Evolutionary conservation across 2,797 vertebrate species (phyloP), one percentile per base, ranked within the genome.

Genomic region (Eurystomus glaucurus): DNA sequence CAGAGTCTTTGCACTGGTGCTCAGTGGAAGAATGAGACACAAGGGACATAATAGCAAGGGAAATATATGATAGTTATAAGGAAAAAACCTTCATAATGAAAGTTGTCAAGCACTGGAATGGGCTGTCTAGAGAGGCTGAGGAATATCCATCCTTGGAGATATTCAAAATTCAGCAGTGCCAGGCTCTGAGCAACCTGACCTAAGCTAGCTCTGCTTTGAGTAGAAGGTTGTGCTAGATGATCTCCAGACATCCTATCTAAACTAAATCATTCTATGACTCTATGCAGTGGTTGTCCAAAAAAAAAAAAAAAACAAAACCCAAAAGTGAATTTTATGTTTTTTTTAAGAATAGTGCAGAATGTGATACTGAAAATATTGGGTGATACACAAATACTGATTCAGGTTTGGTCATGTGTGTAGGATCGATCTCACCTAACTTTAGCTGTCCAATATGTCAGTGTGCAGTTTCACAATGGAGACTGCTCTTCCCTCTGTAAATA

Each of bases 401-500:
- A 78, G 35, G 46, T 61, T 71, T 62, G 64, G 55, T 93, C 50
- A 45, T 54, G 41, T 72, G 66, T 61, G 58, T 77, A 87, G 55
- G 74, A 94, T 65, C 9, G 12, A 70, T 82, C 50, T 93, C 93
- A 94, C 74, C 66, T 93, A 82, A 86, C 50, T 78, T 88, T 23
- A 86, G 41, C 65, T 94, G 77, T 92, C 92, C 37, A 76, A 84
- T 88, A 94, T 69, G 29, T 88, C 88, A 85, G 26, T 66, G n/a
- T 78, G 26, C 22, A 41, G 11, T 58, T 41, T 87, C 55, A 41
- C n/a, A 66, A 84, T 19, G 29, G 54, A 81, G 19, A 48, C 22
- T 46, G 46, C 20, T 31, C 8, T 81, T 79, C 50, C 23, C 66
- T 85, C n/a, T 58, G 18, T 90, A 94, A 76, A 58, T 78, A 86